Conservation (phyloP, 2,888 invertebrate genomes). For the Drosophila formosana region DNA sequence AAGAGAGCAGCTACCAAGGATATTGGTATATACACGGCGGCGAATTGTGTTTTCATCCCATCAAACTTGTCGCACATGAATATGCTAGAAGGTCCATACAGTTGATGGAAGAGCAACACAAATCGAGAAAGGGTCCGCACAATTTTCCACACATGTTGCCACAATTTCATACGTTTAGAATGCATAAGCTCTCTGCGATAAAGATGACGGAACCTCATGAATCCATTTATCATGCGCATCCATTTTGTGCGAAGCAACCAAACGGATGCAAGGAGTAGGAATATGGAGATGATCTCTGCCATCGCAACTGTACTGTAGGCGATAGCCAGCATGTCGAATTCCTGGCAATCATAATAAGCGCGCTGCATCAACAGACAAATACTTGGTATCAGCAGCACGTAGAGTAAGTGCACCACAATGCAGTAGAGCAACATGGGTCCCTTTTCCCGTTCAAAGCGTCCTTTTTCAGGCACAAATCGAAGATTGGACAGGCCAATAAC, state of each 20-base stretch:
- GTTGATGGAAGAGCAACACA: conserved; percentile 18
- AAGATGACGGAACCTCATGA: conserved; percentile 17
- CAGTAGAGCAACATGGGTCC: conserved; percentile 49
- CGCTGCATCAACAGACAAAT: conserved; percentile 21
- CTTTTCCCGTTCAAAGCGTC: conserved; percentile 31
- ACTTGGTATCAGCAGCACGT: conserved; percentile 43
- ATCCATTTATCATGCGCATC: conserved; percentile 29
- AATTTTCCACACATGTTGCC: conserved; percentile 31
- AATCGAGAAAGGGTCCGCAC: conserved; percentile 39
- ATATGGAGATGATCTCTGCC: conserved; percentile 13
- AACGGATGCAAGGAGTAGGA: conserved; percentile 24
- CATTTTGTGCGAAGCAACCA: conserved; percentile 35
- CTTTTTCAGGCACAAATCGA: conserved; percentile 34
- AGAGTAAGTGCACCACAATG: conserved; percentile 26
- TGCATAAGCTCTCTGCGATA: conserved; percentile 12
- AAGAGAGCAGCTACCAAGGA: conserved; percentile 15
- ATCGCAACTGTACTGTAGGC: conserved; percentile 49
- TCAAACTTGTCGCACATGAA: conserved; percentile 35
- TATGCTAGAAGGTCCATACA: conserved; percentile 42
- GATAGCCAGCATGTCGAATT: conserved; percentile 40
- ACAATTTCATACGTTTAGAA: not conserved
- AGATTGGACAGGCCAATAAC: conserved; percentile 58
- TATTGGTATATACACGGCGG: not conserved
- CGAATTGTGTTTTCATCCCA: conserved; percentile 4
- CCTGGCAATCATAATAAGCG: conserved; percentile 31